A percentile compares a stretch with the other conserved stretches of the same genome.
phyloP scores from a whole-genome alignment of 2,113 vertebrate genomes.

The Butastur rufipennis region DNA sequence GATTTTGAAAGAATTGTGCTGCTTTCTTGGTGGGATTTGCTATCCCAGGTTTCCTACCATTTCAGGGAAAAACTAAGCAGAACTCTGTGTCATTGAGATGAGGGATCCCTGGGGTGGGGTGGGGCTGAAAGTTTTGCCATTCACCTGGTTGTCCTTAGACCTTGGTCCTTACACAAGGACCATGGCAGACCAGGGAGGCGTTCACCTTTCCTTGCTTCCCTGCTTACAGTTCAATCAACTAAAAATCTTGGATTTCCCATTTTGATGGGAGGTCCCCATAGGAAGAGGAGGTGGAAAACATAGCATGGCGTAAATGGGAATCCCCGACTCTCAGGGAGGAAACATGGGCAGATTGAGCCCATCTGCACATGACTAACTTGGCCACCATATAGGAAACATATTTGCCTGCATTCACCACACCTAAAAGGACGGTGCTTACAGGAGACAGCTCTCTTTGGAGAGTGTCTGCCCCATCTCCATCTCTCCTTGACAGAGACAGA shows the following conservation, averaged over 20 bases:
- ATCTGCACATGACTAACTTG: no score
- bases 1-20: neutral
- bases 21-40: neutral
- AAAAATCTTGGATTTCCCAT: neutral
- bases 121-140: neutral
- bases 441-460: neutral
- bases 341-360: neutral
- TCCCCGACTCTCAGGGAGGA: neutral
- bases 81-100: neutral
- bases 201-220: neutral
- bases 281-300: neutral
- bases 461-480: rapidly evolving
- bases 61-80: neutral
- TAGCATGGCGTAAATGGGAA: rapidly evolving
- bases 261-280: neutral
- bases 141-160: neutral
- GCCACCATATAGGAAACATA: rapidly evolving
- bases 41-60: neutral
- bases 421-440: neutral
- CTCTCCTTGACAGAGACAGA: neutral
- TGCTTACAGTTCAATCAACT: neutral
- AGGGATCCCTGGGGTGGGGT: neutral
- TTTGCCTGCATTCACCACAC: neutral
- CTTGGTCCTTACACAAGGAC: neutral
- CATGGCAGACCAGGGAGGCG: neutral